Conservation (phyloP, 1,140 invertebrate genomes). For the Pseudomyrmex flavicornis region DNA sequence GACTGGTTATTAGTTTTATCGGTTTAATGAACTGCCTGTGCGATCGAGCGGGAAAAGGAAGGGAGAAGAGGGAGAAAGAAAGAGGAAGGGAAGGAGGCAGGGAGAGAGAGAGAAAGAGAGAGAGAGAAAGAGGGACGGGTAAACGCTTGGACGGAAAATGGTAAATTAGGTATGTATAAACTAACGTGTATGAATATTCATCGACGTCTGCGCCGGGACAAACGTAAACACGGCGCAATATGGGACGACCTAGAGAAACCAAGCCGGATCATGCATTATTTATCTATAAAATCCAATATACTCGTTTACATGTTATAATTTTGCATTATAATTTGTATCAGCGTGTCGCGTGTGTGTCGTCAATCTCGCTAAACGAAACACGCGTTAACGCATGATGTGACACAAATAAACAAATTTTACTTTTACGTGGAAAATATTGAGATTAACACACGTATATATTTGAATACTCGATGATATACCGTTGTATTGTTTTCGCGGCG, state of each 20-base stretch:
- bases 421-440: no score
- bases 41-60: background rate
- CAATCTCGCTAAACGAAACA: background rate
- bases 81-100: no score
- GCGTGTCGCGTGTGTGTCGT: background rate
- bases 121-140: constrained; percentile 32
- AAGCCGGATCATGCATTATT: constrained; percentile 56
- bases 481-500: no score
- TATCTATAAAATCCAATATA: constrained; percentile 60
- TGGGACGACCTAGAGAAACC: constrained; percentile 44
- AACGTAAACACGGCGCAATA: constrained; percentile 59
- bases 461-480: no score
- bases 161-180: constrained; percentile 61
- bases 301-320: constrained; percentile 54
- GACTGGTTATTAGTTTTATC: constrained; percentile 45
- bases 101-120: no score
- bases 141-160: constrained; percentile 67
- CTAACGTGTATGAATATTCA: constrained; percentile 56
- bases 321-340: constrained; percentile 53
- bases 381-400: constrained; percentile 12
- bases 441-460: no score
- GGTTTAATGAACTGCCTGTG: constrained; percentile 27
- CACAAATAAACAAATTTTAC: no score
- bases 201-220: constrained; percentile 51
- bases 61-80: no score